These are phyloP conservation scores for Tachina fera DNA, from an alignment of 2,888 invertebrate genomes.

Conservation along the genomic window DNA sequence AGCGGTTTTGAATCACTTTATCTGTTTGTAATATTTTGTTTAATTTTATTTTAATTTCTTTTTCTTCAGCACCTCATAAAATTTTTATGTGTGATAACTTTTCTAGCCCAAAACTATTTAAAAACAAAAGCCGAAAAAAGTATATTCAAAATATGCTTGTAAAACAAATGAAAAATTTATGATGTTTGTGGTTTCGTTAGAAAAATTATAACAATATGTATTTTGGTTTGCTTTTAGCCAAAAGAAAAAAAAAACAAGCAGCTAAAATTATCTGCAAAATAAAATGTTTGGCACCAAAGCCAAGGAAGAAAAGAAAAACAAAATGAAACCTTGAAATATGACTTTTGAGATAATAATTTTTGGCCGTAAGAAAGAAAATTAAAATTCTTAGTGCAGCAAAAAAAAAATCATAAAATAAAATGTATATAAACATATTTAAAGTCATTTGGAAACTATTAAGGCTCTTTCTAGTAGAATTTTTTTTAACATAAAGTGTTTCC, in stretches of 20 bases:
- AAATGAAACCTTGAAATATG: conserved; percentile 18
- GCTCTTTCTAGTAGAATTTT: no score
- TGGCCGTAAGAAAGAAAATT: conserved; percentile 1
- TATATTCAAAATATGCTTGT: conserved; percentile 26
- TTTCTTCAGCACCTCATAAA: conserved; percentile 58
- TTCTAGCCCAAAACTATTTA: conserved; percentile 46
- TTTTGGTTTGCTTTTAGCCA: conserved; percentile 12
- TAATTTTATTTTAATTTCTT: neutral
- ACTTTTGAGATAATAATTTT: conserved; percentile 25
- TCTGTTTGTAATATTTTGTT: conserved; percentile 40
- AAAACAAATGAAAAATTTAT: conserved; percentile 61
- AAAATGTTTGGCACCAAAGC: conserved; percentile 29
- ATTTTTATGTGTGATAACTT: conserved; percentile 36
- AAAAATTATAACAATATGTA: conserved; percentile 25
- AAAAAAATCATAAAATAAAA: neutral
- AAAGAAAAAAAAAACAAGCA: neutral
- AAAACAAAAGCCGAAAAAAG: neutral
- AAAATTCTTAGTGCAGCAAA: neutral
- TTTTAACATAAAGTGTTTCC: no score
- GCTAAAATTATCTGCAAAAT: conserved; percentile 31
- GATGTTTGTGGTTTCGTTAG: conserved; percentile 54
- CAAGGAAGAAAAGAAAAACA: neutral
- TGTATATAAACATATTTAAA: no score
- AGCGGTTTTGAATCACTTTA: conserved; percentile 56
- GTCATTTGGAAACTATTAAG: no score